phyloP scores from a whole-genome alignment of 2,888 invertebrate genomes.

The Autographa gamma region DNA sequence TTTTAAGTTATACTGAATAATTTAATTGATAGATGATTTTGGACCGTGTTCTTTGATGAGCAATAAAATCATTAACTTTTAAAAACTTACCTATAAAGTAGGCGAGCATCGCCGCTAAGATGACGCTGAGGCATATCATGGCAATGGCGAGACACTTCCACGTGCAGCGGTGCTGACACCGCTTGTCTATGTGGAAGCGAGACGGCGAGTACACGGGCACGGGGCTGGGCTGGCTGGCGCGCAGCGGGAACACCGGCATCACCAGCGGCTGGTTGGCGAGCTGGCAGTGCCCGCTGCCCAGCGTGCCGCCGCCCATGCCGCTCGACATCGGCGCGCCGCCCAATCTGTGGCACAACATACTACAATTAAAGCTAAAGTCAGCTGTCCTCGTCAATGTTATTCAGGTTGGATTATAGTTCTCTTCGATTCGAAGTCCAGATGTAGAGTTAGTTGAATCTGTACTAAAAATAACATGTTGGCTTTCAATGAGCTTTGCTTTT shows the following conservation, averaged over 20 bases:
- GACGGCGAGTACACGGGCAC: slow-evolving; percentile 94
- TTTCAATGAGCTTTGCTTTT: slow-evolving; percentile 15
- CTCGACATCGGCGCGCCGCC: slow-evolving; percentile 88
- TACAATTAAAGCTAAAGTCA: slow-evolving; percentile 54
- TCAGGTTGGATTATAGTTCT: neutral
- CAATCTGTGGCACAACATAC: slow-evolving; percentile 77
- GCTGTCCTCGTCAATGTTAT: slow-evolving; percentile 53
- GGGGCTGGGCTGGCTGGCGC: slow-evolving; percentile 95
- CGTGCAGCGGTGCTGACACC: slow-evolving; percentile 97
- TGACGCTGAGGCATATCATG: slow-evolving; percentile 96
- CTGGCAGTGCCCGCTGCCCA: slow-evolving; percentile 91
- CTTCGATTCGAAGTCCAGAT: neutral
- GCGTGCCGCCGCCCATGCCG: slow-evolving; percentile 90
- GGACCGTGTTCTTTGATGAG: neutral
- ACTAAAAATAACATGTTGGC: neutral
- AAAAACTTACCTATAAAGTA: slow-evolving; percentile 97
- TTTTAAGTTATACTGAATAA: neutral
- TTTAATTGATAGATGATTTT: neutral
- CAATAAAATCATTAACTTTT: neutral
- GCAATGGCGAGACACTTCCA: slow-evolving; percentile 99
- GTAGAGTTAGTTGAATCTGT: neutral
- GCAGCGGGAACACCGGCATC: slow-evolving; percentile 96
- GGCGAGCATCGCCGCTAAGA: slow-evolving; percentile 97
- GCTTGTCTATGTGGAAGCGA: slow-evolving; percentile 98
- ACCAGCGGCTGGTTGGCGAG: slow-evolving; percentile 93